Evolutionary conservation across 2,113 vertebrate species (phyloP).

Genomic region (Etheostoma spectabile): DNA sequence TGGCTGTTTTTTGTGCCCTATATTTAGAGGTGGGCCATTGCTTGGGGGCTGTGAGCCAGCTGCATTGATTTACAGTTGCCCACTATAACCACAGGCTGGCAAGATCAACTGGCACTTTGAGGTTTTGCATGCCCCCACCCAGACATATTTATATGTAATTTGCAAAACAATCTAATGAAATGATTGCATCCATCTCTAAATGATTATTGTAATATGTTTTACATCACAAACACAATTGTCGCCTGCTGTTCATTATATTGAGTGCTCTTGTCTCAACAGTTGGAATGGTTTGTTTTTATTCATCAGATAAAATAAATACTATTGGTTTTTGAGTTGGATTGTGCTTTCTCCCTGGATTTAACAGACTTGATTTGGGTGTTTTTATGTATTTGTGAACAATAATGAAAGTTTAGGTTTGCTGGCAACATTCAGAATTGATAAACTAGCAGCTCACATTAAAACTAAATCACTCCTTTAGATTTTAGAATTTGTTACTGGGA

Average conservation of each 20-base stretch:
- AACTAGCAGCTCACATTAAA: neutral
- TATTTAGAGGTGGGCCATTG: constrained; percentile 64
- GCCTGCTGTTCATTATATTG: neutral
- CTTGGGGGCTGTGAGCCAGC: constrained; percentile 22
- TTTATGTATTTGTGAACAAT: neutral
- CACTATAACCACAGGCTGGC: constrained; percentile 37
- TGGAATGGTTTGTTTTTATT: neutral
- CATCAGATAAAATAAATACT: neutral
- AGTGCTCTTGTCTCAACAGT: neutral
- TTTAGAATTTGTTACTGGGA: neutral
- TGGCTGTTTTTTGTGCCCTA: constrained; percentile 56
- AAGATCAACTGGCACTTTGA: constrained; percentile 54
- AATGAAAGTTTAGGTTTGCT: neutral
- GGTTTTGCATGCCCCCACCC: constrained; percentile 11
- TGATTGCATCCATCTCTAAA: neutral
- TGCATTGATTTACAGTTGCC: constrained; percentile 65
- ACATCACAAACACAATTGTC: neutral
- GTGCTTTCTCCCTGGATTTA: neutral
- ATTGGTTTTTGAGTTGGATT: neutral
- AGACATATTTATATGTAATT: neutral
- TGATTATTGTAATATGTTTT: constrained; percentile 2
- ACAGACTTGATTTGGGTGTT: neutral
- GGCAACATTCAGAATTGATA: neutral
- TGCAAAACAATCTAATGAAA: constrained; percentile 11
- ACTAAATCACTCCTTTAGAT: neutral